Evolutionary conservation across 2,113 vertebrate species (phyloP), one percentile per base, ranked within the genome.

Genomic region (Daphoenositta chrysoptera): DNA sequence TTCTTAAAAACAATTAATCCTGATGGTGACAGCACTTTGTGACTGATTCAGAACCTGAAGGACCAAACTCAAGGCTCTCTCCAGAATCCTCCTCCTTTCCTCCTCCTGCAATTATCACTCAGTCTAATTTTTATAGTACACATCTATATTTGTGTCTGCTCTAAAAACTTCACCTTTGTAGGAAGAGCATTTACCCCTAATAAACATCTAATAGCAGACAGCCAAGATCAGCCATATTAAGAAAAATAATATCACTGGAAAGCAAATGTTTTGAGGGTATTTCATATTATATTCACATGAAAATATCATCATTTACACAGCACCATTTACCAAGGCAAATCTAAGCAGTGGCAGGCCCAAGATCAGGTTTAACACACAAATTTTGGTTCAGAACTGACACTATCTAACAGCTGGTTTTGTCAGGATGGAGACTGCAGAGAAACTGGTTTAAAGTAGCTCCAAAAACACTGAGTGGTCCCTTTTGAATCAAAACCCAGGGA

Each of bases 361-460:
- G 19, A 35, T 68, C 0, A 68, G 35, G 48, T 68, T 89, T 24
- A 64, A 79, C 6, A 71, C 40, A 31, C 8, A 56, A 42, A 8
- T 56, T 81, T 51, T 48, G 14, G 13, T 40, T 82, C 40, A 60
- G 87, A 81, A 51, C 44, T 56, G 44, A 23, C 48, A 68, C 66
- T 64, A 71, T 21, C 37, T 92, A 73, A 80, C 60, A 17, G 35
- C 58, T 61, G 71, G 78, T 77, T 96, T 72, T 48, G 81, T 93
- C 92, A 84, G 66, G 90, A 82, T 31, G 44, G 76, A 84, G 60
- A 61, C 89, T 81, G 85, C 50, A 53, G 0, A 51, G 19, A 53
- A 91, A 87, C 93, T 65, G 65, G 87, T 72, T 96, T 75, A 76
- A 87, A 92, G 87, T 31, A 64, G 87, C 44, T 89, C 93, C 94